Evolutionary conservation across 2,113 vertebrate genomes (phyloP).

Genomic region (Megaptera novaeangliae): DNA sequence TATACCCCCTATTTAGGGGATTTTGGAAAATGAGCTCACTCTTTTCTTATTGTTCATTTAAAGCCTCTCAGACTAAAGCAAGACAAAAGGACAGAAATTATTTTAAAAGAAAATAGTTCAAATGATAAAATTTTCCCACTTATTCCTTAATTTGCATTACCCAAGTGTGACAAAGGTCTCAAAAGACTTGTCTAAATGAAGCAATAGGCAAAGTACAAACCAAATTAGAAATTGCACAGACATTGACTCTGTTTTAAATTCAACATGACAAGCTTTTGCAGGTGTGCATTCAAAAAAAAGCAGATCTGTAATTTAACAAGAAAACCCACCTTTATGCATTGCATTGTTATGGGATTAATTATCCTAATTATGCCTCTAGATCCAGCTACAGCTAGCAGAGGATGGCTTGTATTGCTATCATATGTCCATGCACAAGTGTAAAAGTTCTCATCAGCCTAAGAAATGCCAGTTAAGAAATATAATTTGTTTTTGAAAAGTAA

Average conservation of each 20-base stretch:
- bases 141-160: conserved; percentile 6
- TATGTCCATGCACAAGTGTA: conserved; percentile 99
- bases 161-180: neutral
- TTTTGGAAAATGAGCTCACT: neutral
- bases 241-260: neutral
- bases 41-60: neutral
- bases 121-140: neutral
- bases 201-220: neutral
- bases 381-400: conserved; percentile 94
- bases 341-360: conserved; percentile 99
- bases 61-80: neutral
- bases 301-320: neutral
- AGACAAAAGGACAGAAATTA: neutral
- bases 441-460: conserved; percentile 97
- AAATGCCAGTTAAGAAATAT: conserved; percentile 78
- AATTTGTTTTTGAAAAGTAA: conserved; percentile 44
- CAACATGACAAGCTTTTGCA: conserved; percentile 4
- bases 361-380: conserved; percentile 98
- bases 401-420: conserved; percentile 97
- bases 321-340: conserved; percentile 94
- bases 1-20: neutral
- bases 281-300: neutral
- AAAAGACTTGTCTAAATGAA: neutral
- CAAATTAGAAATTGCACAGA: neutral
- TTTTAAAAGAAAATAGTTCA: neutral